Evolutionary conservation across 2,888 invertebrate species (phyloP), one percentile per base, ranked within the genome.

Genomic region (Meloe dianella): DNA sequence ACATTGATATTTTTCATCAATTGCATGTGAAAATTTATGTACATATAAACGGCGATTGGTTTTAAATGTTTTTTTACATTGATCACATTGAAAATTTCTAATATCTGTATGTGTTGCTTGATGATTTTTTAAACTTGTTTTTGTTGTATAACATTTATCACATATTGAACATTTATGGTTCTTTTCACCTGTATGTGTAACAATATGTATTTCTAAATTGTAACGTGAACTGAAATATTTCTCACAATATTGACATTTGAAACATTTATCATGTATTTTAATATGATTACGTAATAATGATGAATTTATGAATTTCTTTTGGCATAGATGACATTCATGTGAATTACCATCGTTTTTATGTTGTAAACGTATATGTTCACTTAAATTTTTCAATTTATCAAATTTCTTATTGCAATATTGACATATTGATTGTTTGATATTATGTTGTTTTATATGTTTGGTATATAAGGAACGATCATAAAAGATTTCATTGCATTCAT

Each of bases 1-100:
- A 68, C 87, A 87, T 14, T 85, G 84, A 67, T 86, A 87, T 85
- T 86, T 74, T 83, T 86, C 77, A 82, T 85, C 75, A 80, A 86
- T 77, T 80, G 81, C 0, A 83, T 87, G 71, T 83, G 86, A 75
- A 24, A 73, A 71, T 68, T 79, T 80, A 59, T 80, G 80, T 24
- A 76, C 76, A 41, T 79, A 79, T 24, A 80, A 68, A 62, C 80
- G 71, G 47, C 78, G 73, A 58, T 77, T 75, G 14, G 77, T 78
- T 70, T 80, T 80, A 65, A 79, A 80, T 17, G 67, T 70, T 69
- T 80, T 80, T 1, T 70, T 65, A 64, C 80, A 80, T 56, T 73
- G 70, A 30, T 75, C 74, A 66, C 80, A 80, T 17, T 75, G 69
- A 59, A 74, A 79, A 17, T 73, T 72, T 12, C 74, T 69, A 27